Conservation (phyloP, 2,797 vertebrate species). For the Discoglossus pictus region DNA sequence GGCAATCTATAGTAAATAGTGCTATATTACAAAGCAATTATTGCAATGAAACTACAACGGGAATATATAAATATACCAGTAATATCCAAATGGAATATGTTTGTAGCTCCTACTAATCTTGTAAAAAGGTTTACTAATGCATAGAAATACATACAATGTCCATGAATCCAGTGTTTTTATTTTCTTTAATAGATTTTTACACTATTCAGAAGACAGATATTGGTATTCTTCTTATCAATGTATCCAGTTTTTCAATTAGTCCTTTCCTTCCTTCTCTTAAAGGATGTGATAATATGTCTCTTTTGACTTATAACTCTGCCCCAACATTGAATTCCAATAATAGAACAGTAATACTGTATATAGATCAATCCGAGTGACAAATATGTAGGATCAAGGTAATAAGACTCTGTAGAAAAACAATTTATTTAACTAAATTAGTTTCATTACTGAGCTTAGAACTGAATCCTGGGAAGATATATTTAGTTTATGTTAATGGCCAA, state of each 20-base stretch:
- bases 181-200: too few species aligned
- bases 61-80: too few species aligned
- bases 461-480: neutral
- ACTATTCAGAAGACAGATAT: neutral
- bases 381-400: neutral
- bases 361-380: slow-evolving; percentile 26
- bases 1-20: too few species aligned
- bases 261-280: slow-evolving; percentile 1
- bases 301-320: slow-evolving; percentile 7
- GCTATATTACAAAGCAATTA: too few species aligned
- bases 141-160: too few species aligned
- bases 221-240: slow-evolving; percentile 5
- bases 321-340: slow-evolving; percentile 37
- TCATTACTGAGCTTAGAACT: neutral
- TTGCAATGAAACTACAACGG: too few species aligned
- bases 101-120: too few species aligned
- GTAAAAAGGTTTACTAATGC: too few species aligned
- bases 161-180: too few species aligned
- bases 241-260: slow-evolving; percentile 22
- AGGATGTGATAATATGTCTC: slow-evolving; percentile 5
- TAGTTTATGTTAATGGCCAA: too few species aligned
- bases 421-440: slow-evolving; percentile 4
- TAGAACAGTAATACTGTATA: slow-evolving; percentile 21
- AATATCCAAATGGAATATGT: too few species aligned
- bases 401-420: neutral